These are phyloP conservation scores for Orthonychiurus folsomi DNA, from an alignment of 2,888 invertebrate genomes.

Conservation along the genomic window DNA sequence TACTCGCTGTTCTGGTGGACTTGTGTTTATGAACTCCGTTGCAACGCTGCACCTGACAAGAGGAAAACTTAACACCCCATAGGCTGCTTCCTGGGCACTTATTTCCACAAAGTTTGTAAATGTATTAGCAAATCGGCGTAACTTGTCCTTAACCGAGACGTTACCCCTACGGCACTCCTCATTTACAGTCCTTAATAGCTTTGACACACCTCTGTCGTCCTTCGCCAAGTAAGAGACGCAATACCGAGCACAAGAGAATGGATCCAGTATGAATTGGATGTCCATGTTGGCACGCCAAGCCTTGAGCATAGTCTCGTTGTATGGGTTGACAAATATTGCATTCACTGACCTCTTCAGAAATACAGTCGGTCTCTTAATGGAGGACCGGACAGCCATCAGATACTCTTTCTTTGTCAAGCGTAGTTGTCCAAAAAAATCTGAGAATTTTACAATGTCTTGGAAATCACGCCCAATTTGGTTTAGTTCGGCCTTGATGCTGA, in stretches of 20 bases:
- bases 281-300: slow-evolving; percentile 43
- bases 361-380: slow-evolving; percentile 25
- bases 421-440: neutral
- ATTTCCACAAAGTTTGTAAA: slow-evolving; percentile 37
- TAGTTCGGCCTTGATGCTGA: neutral
- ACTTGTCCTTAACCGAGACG: slow-evolving; percentile 30
- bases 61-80: slow-evolving; percentile 26
- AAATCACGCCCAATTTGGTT: slow-evolving; percentile 4
- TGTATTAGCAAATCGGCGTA: too few relatives aligned
- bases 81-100: slow-evolving; percentile 40
- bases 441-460: neutral
- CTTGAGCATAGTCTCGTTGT: too few relatives aligned
- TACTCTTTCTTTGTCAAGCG: slow-evolving; percentile 14
- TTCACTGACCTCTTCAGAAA: slow-evolving; percentile 35
- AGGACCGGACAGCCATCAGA: slow-evolving; percentile 23
- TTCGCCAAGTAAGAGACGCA: slow-evolving; percentile 40
- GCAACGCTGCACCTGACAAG: slow-evolving; percentile 14
- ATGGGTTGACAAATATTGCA: slow-evolving; percentile 38
- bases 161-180: slow-evolving; percentile 40
- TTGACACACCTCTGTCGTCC: slow-evolving; percentile 31
- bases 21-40: slow-evolving; percentile 22
- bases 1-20: slow-evolving; percentile 14
- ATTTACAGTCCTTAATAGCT: slow-evolving; percentile 33
- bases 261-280: slow-evolving; percentile 42
- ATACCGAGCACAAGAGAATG: slow-evolving; percentile 42